Conservation (phyloP, 2,113 vertebrate species). For the Mus musculus region DNA sequence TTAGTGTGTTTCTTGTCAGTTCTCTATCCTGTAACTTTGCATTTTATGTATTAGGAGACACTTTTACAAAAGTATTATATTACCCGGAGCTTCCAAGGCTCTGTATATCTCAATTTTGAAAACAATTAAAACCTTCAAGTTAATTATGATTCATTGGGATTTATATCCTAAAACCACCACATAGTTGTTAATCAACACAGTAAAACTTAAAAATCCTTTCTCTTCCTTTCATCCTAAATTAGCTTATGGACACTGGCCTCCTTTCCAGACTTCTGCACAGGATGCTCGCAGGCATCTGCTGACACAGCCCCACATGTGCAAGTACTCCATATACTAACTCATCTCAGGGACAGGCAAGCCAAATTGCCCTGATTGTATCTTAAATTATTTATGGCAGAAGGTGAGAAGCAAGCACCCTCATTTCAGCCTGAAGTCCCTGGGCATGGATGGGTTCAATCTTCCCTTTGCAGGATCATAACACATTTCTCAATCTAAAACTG, state of each 20-base stretch:
- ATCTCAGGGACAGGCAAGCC: not conserved
- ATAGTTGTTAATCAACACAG: not conserved
- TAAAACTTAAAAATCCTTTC: not conserved
- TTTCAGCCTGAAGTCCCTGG: not conserved
- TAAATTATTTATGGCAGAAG: not conserved
- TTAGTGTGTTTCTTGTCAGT: not conserved
- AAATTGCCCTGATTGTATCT: not conserved
- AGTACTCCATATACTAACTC: not conserved
- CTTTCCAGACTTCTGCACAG: accelerated
- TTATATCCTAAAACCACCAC: not conserved
- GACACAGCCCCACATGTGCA: not conserved
- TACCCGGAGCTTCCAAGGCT: not conserved
- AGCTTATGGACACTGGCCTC: not conserved
- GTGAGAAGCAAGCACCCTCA: not conserved
- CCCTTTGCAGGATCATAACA: too few relatives aligned
- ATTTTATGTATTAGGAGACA: not conserved
- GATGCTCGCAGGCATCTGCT: not conserved
- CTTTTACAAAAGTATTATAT: not conserved
- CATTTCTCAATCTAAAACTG: not conserved
- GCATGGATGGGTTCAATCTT: not conserved
- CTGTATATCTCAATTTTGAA: not conserved
- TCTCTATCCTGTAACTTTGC: not conserved
- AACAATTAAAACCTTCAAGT: not conserved
- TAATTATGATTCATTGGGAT: not conserved
- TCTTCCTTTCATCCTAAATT: not conserved